A percentile compares a stretch with the other conserved stretches of the same genome.
phyloP scores from a whole-genome alignment of 2,797 vertebrate species.

The Alouatta caraya region DNA sequence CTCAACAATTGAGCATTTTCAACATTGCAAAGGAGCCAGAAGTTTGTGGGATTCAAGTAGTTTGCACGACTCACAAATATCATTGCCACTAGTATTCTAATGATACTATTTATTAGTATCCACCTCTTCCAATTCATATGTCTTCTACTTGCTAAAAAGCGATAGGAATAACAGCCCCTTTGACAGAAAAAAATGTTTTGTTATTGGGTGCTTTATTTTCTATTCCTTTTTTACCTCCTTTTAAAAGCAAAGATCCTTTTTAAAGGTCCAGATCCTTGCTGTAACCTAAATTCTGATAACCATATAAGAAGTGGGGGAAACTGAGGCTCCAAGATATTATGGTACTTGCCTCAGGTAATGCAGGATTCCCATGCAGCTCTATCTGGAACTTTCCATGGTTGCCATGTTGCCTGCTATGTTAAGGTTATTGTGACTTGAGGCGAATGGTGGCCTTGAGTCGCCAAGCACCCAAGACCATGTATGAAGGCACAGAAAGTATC shows the following conservation, averaged over 20 bases:
- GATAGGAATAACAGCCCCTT: fast-evolving
- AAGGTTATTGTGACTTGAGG: background rate
- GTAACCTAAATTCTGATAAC: background rate
- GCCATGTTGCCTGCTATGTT: no score
- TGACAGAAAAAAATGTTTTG: fast-evolving
- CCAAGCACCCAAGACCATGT: background rate
- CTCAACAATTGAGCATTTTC: background rate
- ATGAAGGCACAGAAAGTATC: background rate
- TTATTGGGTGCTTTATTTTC: background rate
- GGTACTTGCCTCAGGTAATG: background rate
- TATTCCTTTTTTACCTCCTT: background rate
- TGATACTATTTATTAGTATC: background rate
- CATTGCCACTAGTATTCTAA: fast-evolving
- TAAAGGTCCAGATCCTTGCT: background rate
- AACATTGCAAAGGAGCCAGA: background rate
- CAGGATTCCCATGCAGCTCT: background rate
- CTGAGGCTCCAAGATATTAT: background rate
- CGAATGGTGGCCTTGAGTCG: background rate
- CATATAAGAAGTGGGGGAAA: background rate
- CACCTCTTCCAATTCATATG: background rate
- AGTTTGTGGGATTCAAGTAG: no score
- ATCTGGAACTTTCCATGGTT: fast-evolving
- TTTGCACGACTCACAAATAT: background rate
- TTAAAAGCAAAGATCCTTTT: background rate
- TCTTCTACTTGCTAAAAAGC: background rate